Evolutionary conservation across 2,113 vertebrate genomes (phyloP).

Genomic region (Sarotherodon lohbergeri): DNA sequence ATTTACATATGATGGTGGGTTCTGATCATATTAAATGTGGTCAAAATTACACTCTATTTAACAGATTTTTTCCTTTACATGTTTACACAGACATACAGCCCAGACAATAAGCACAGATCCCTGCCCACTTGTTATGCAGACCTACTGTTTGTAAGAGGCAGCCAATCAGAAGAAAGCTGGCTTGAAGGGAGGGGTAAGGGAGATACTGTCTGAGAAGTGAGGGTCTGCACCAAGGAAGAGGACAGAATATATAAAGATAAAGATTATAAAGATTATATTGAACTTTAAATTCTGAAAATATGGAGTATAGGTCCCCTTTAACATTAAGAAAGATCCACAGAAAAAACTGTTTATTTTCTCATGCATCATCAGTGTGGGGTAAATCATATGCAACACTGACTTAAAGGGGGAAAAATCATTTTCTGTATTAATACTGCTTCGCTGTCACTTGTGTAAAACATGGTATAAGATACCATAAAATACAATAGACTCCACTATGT

Average conservation of each 20-base stretch:
- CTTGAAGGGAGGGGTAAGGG: neutral
- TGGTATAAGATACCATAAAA: conserved; percentile 11
- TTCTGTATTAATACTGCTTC: conserved; percentile 13
- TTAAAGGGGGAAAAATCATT: neutral
- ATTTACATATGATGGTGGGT: neutral
- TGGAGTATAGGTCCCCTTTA: neutral
- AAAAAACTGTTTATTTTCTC: neutral
- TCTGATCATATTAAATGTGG: neutral
- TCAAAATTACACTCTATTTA: neutral
- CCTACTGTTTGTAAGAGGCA: neutral
- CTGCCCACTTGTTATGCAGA: neutral
- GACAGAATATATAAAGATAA: neutral
- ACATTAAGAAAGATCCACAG: neutral
- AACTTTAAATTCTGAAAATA: neutral
- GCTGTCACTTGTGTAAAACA: neutral
- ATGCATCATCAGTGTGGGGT: neutral
- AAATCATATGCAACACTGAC: conserved; percentile 6
- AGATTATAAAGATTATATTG: neutral
- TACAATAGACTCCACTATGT: neutral
- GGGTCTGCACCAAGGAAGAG: neutral
- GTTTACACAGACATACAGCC: neutral
- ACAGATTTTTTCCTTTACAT: neutral
- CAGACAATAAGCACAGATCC: neutral
- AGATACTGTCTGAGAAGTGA: neutral
- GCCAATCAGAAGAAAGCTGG: neutral